Evolutionary conservation across 23 tunicate species (phyloP).

Genomic region (Halocynthia roretzi): DNA sequence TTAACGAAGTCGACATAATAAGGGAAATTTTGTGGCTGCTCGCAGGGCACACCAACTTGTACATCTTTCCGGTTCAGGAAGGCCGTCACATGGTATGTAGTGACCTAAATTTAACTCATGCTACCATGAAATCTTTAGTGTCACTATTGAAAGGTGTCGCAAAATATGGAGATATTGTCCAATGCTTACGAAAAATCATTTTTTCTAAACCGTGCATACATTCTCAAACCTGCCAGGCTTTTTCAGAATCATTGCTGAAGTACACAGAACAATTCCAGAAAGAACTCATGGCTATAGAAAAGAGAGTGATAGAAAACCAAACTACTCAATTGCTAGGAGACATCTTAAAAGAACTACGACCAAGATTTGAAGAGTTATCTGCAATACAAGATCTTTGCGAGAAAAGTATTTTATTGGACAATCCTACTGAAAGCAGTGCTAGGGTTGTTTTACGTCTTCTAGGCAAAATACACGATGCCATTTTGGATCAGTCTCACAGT

Average conservation of each 20-base stretch:
- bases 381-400: constrained; percentile 30
- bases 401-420: constrained; percentile 30
- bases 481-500: constrained; percentile 25
- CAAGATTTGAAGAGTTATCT: constrained; percentile 18
- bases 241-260: constrained; percentile 37
- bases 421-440: constrained; percentile 24
- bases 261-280: constrained; percentile 31
- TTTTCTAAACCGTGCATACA: constrained; percentile 16
- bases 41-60: constrained; percentile 39
- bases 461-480: constrained; percentile 15
- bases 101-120: constrained; percentile 23
- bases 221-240: constrained; percentile 69
- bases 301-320: constrained; percentile 19
- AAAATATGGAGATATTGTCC: constrained; percentile 43
- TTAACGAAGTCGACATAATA: constrained; percentile 40
- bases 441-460: constrained; percentile 45
- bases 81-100: constrained; percentile 26
- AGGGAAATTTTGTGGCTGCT: constrained; percentile 75
- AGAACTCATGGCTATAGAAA: constrained; percentile 29
- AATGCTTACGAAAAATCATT: constrained; percentile 18
- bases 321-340: constrained; percentile 41
- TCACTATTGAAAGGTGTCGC: constrained; percentile 16
- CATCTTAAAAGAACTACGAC: constrained; percentile 9
- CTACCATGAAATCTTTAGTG: constrained; percentile 15
- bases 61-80: constrained; percentile 35